Evolutionary conservation across 2,797 vertebrate species (phyloP), one percentile per base, ranked within the genome.

Genomic region (Lepus oiostolus): DNA sequence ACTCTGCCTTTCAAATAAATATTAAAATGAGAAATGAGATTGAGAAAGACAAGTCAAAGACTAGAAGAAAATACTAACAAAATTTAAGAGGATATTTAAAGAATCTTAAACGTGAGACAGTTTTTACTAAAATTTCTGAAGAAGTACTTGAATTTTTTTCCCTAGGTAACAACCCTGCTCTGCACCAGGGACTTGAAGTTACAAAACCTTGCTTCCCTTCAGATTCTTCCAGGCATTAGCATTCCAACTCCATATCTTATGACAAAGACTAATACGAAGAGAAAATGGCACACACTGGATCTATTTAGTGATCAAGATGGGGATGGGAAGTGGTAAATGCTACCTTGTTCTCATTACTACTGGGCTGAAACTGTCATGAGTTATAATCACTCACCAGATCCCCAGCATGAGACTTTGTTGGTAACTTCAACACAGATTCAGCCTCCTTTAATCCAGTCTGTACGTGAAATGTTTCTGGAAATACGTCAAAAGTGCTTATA

Each of bases 231-330:
- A 60, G 14, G 28, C 91, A 96, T 96, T 95, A 96, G 91, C 92
- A 96, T 97, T 96, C 96, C 3, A 32, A 63, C 32, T 38, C 86
- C 86, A 79, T 93, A 90, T 94, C 93, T 85, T 83, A 94, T 93
- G 94, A 97, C 96, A 96, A 96, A 97, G 96, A 97, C 96, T 96
- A 97, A 97, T 96, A 93, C 95, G 81, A 87, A 97, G 90, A 83
- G 93, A 93, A 96, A 96, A 90, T 72, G 93, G 92, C 95, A 95
- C 84, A 96, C 65, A 90, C 84, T 92, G 93, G 84, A 93, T 97
- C 96, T 97, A 96, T 95, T 93, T 70, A 93, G 84, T 95, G 95
- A 97, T 95, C 96, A 94, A 94, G 93, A 96, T 32, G 91, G 85
- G 42, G 95, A 65, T 75, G 74, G 94, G 80, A 95, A 96, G 85